Base-by-base conservation (phyloP, 2,113 vertebrate genomes). In the Todiramphus chloris region DNA sequence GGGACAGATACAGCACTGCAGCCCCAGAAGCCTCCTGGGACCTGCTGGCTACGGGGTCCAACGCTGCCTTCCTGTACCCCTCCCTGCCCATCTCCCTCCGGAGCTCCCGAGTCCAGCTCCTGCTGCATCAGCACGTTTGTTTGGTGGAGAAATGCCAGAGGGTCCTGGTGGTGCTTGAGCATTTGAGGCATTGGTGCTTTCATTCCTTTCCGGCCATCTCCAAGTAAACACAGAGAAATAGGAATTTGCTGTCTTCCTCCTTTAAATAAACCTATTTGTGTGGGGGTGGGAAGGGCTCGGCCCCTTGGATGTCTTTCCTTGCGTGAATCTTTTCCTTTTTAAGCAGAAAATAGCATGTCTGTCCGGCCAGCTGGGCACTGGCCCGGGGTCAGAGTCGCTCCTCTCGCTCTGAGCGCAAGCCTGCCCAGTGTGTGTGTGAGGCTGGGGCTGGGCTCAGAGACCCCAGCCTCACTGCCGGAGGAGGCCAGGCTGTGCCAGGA, bases 151-250 rank as follows among this genome's bases (percentile, higher is more conserved):
- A 95, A 94, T 83, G 35, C 82, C 81, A 76, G 37, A 41, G 44
- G 73, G 66, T 68, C 66, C n/a, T 33, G 53, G 66, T 58, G 83
- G 72, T 89, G 86, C 62, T 56, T 17, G 62, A 37, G 66, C 6
- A 6, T 15, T 84, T 24, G 70, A 93, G 58, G 66, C 86, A 21
- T 24, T 16, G 74, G 77, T 89, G 94, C 94, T 92, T 95, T 94
- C 92, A 94, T 96, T 97, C 96, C 94, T 90, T 86, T 93, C 92
- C 30, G 23, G 95, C 88, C 95, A 90, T 96, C 93, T 96, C 93
- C 95, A 97, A 96, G 94, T 97, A 96, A 96, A 96, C 95, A 97
- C 46, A 81, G 93, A 87, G 89, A 94, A 97, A 94, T 83, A 93
- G 89, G 87, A 95, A 93, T 95, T 96, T 95, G 90, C 93, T 95